These are phyloP conservation scores for Aplidium turbinatum DNA, from an alignment of 23 tunicate species.

Conservation along the genomic window DNA sequence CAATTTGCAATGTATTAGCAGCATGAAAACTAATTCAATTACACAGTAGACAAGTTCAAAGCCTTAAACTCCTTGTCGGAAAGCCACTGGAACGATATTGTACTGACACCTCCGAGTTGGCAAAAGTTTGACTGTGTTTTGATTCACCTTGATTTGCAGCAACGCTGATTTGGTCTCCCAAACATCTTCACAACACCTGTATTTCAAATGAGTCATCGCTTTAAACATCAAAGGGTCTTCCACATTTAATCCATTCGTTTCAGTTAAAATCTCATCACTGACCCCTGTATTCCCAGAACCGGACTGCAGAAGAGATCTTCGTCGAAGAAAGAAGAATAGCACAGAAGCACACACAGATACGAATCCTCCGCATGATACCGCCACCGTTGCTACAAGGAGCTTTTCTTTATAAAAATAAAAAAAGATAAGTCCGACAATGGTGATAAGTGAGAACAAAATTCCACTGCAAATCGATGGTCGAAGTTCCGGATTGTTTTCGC, in stretches of 20 bases:
- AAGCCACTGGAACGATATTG: neutral
- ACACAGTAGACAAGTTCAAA: too few relatives aligned
- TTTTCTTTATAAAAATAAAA: slow-evolving; percentile 9
- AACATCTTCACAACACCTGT: slow-evolving; percentile 22
- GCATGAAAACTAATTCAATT: too few relatives aligned
- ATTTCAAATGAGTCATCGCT: slow-evolving; percentile 18
- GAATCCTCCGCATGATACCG: neutral
- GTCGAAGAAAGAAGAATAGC: neutral
- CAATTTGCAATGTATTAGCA: too few relatives aligned
- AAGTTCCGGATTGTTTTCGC: slow-evolving; percentile 11
- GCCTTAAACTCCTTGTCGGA: neutral
- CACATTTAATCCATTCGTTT: neutral
- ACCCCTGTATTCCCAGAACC: neutral
- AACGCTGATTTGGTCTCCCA: neutral
- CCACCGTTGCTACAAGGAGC: neutral
- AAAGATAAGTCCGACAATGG: neutral
- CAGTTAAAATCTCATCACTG: neutral
- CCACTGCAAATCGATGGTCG: slow-evolving; percentile 22
- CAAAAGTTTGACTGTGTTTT: neutral
- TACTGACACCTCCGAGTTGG: neutral
- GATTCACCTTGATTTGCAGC: neutral
- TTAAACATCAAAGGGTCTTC: slow-evolving; percentile 17
- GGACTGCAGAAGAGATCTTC: neutral
- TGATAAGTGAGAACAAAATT: neutral
- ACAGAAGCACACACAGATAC: neutral